These are phyloP conservation scores for Glaucidium brasilianum DNA, from an alignment of 2,113 vertebrate genomes.

Conservation along the genomic window DNA sequence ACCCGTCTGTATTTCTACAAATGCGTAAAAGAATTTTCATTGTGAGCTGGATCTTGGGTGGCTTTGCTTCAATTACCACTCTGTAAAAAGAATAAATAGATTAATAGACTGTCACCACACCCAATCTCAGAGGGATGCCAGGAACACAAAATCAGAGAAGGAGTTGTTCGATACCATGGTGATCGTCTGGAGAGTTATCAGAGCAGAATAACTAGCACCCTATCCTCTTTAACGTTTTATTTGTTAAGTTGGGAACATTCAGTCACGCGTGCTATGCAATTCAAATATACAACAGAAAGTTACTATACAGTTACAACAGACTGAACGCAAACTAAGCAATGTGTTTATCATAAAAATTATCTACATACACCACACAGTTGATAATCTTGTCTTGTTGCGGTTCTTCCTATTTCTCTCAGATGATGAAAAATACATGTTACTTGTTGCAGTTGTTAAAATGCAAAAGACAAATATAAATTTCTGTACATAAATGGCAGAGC, in stretches of 20 bases:
- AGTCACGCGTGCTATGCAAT: neutral
- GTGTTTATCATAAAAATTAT: neutral
- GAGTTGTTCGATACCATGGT: neutral
- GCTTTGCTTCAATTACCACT: neutral
- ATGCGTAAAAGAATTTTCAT: neutral
- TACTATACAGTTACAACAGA: neutral
- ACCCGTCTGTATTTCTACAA: neutral
- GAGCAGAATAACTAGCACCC: neutral
- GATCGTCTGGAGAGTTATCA: neutral
- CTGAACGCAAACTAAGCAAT: neutral
- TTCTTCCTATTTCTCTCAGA: neutral
- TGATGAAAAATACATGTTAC: neutral
- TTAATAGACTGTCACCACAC: too few relatives aligned
- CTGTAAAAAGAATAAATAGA: neutral
- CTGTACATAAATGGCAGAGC: neutral
- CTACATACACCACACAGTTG: neutral
- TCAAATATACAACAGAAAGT: neutral
- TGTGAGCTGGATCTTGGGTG: neutral
- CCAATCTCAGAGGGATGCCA: neutral
- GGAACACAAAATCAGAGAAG: neutral
- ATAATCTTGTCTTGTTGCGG: neutral
- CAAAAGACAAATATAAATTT: neutral
- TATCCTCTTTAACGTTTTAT: neutral
- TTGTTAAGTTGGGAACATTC: neutral
- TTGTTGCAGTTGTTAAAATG: neutral